Evolutionary conservation across 2,113 vertebrate genomes (phyloP).

Genomic region (Cisticola juncidis): DNA sequence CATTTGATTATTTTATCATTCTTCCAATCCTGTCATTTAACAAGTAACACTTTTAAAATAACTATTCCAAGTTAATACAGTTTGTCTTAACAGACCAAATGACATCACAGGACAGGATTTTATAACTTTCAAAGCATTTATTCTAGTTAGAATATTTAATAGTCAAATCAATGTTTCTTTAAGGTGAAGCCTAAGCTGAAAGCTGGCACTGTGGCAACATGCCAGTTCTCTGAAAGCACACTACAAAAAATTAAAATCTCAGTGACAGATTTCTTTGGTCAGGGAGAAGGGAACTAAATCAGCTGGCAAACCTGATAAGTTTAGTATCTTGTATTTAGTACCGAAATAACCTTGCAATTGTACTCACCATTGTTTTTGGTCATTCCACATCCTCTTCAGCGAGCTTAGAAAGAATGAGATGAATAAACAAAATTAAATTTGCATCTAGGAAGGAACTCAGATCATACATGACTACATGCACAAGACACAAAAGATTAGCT

Average conservation of each 20-base stretch:
- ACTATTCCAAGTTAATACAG: neutral
- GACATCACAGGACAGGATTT: neutral
- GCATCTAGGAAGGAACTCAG: neutral
- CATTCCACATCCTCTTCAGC: neutral
- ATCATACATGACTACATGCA: neutral
- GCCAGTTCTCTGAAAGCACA: neutral
- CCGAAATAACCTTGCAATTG: neutral
- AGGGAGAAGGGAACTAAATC: neutral
- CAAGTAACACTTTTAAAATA: neutral
- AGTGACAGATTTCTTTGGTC: neutral
- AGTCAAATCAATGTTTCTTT: neutral
- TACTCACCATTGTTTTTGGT: constrained; percentile 9
- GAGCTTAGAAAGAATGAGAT: neutral
- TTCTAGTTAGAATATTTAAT: neutral
- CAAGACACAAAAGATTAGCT: neutral
- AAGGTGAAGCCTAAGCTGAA: neutral
- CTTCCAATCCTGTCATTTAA: neutral
- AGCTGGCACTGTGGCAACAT: neutral
- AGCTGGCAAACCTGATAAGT: neutral
- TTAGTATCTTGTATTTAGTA: neutral
- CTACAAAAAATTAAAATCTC: neutral
- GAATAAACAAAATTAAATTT: neutral
- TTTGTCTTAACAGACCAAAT: neutral
- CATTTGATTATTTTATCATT: neutral
- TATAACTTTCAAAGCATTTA: neutral